These are phyloP conservation scores for Zeugodacus cucurbitae DNA, from an alignment of 1,140 invertebrate genomes.

Conservation along the genomic window DNA sequence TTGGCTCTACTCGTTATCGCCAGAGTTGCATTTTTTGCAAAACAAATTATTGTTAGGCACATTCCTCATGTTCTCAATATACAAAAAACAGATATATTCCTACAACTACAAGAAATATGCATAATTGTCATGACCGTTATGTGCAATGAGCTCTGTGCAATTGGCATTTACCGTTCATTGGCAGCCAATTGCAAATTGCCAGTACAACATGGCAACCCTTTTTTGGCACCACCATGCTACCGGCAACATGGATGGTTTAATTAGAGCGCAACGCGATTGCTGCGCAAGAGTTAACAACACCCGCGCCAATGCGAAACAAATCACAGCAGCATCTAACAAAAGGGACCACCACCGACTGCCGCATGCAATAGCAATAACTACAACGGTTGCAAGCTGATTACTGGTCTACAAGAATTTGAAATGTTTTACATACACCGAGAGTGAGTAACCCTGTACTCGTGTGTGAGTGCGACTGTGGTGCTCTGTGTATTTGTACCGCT, in stretches of 20 bases:
- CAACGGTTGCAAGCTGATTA: not conserved
- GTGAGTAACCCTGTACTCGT: not conserved
- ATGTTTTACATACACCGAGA: not conserved
- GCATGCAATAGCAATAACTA: not conserved
- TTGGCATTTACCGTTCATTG: not conserved
- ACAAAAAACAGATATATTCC: not conserved
- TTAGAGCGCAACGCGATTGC: not conserved
- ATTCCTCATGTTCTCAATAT: not conserved
- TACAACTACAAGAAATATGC: not conserved
- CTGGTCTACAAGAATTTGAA: not conserved
- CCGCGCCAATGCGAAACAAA: constrained; percentile 8
- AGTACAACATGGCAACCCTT: constrained; percentile 10
- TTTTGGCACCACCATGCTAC: constrained; percentile 32
- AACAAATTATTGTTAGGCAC: not conserved
- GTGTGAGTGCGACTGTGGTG: not conserved
- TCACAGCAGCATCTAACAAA: not conserved
- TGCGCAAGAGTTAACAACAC: not conserved
- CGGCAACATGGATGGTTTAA: constrained; percentile 30
- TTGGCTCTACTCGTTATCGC: not conserved
- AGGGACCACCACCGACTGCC: not conserved
- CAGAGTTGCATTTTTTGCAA: not conserved
- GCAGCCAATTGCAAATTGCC: not conserved
- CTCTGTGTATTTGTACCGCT: not conserved
- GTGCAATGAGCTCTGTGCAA: not conserved
- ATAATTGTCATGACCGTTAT: constrained; percentile 36